These are phyloP conservation scores for Noturus placidus DNA, from an alignment of 2,113 vertebrate species.

Conservation along the genomic window DNA sequence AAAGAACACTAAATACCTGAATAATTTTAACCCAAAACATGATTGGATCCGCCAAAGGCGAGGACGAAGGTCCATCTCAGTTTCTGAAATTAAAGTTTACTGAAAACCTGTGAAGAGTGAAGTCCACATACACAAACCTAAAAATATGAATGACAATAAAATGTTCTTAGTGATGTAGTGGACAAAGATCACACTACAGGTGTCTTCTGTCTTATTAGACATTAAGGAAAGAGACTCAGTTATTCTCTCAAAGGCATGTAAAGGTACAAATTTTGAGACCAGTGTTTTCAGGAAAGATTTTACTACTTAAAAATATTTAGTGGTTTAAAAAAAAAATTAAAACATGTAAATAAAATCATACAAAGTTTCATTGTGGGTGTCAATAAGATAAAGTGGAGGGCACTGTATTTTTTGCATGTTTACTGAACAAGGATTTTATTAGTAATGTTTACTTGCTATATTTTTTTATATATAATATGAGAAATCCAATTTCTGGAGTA, in stretches of 20 bases:
- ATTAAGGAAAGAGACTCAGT: not conserved
- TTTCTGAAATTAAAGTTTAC: not conserved
- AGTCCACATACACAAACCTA: not conserved
- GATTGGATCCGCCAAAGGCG: not conserved
- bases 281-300: not conserved
- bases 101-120: not conserved
- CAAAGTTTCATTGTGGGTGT: not conserved
- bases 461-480: conserved; percentile 6
- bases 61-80: not conserved
- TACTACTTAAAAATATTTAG: not conserved
- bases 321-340: not conserved
- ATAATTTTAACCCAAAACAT: not conserved
- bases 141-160: not conserved
- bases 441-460: conserved; percentile 4
- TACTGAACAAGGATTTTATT: not conserved
- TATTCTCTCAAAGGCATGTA: not conserved
- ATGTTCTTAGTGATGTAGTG: not conserved
- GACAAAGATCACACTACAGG: not conserved
- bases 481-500: not conserved
- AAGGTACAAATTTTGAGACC: not conserved
- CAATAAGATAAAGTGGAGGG: not conserved
- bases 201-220: too few relatives aligned
- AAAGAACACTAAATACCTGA: not conserved
- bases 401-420: conserved; percentile 25
- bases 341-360: not conserved